Evolutionary conservation across 1,140 invertebrate species (phyloP), one percentile per base, ranked within the genome.

Genomic region (Leptoteleia sp.): DNA sequence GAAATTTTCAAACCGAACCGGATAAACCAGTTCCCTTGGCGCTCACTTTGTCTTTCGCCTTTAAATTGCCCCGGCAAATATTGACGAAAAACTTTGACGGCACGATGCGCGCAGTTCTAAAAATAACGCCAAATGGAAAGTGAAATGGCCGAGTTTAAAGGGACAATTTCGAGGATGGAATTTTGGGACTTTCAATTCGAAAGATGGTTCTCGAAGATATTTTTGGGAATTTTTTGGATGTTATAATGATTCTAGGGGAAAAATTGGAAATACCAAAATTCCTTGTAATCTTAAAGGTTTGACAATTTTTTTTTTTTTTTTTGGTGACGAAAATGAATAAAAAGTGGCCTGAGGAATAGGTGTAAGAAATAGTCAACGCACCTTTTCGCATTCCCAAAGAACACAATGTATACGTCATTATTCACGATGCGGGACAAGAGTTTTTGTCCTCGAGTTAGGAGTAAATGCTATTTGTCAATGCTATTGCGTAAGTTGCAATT

Each of bases 371-470:
- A 25, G 68, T 54, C 61, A 61, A 72, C 68, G 68, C 68, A 72
- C 55, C 22, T 73, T 72, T 62, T 73, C 62, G 48, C 62, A 73
- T 79, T 73, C 68, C 64, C 55, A 61, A 73, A 73, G 68, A 79
- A 73, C 29, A 79, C 68, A 79, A 79, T 79, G 68, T 72, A 62
- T 71, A 57, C 59, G 76, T 67, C 67, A 72, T 78, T 78, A 78
- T 71, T 77, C 67, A 65, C 59, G 75, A 67, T 71, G 75, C 75
- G 75, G 75, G 65, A 77, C 67, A 70, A 57, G 40, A 77, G 35
- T 67, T 77, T 71, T 71, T 71, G 75, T 71, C 65, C 65, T 77
- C 59, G 75, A 59, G 57, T 76, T 76, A 70, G 55, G 52, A 76
- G 65, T 65, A 65, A 71, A 71, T 65, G 59, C 59, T 77, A 59